These are phyloP conservation scores for Balaeniceps rex DNA, from an alignment of 2,113 vertebrate species.

Conservation along the genomic window DNA sequence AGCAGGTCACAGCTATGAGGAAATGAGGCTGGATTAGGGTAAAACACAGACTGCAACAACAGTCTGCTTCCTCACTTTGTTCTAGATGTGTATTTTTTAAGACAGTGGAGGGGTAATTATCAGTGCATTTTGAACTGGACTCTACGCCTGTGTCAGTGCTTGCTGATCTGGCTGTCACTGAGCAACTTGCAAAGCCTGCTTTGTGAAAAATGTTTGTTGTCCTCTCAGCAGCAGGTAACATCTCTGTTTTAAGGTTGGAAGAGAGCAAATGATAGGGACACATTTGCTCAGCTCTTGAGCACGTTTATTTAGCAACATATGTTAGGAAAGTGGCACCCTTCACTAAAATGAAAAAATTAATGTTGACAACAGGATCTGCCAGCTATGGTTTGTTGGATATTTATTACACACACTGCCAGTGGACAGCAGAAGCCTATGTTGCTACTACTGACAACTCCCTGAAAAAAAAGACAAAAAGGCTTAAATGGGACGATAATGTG, in stretches of 20 bases:
- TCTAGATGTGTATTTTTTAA: background rate
- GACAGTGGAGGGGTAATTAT: background rate
- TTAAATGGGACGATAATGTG: background rate
- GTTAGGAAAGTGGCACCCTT: background rate
- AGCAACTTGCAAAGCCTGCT: background rate
- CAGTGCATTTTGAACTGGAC: background rate
- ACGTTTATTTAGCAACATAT: background rate
- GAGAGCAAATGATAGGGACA: background rate
- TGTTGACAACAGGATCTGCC: background rate
- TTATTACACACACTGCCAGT: background rate
- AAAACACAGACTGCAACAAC: background rate
- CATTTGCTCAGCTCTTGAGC: background rate
- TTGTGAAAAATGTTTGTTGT: background rate
- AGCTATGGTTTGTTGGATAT: background rate
- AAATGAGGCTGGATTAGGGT: background rate
- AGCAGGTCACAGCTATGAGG: background rate
- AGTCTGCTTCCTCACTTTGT: background rate
- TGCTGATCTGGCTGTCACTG: background rate
- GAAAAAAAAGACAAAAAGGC: background rate
- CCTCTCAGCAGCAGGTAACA: background rate
- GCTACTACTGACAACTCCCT: background rate
- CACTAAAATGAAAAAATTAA: background rate
- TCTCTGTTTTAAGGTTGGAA: background rate
- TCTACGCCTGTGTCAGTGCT: background rate
- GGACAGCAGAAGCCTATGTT: background rate